A percentile compares a stretch with the other conserved stretches of the same genome.
phyloP scores from a whole-genome alignment of 2,113 vertebrate species.

The Enhydra lutris region DNA sequence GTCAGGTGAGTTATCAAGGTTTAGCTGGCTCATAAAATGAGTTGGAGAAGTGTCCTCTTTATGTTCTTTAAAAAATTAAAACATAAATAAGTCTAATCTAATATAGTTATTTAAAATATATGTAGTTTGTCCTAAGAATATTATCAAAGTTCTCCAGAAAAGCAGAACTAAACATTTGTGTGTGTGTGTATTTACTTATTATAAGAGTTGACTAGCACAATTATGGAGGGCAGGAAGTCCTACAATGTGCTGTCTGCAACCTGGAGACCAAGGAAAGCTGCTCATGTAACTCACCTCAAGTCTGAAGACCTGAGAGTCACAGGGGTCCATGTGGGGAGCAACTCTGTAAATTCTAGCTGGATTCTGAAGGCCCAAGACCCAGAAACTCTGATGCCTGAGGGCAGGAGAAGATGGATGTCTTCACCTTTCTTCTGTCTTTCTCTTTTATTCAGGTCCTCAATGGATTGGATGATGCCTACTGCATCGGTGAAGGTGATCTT shows the following conservation, averaged over 20 bases:
- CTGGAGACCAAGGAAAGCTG: not conserved
- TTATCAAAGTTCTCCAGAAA: not conserved
- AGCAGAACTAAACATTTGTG: not conserved
- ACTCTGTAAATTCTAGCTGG: not conserved
- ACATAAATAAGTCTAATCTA: not conserved
- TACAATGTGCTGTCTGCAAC: not conserved
- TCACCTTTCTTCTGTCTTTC: not conserved
- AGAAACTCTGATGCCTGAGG: not conserved
- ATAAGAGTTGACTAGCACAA: not conserved
- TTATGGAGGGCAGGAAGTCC: not conserved
- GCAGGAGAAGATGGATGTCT: not conserved
- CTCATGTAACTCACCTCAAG: not conserved
- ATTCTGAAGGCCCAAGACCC: not conserved
- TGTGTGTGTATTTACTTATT: not conserved
- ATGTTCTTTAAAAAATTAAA: not conserved
- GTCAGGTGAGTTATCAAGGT: not conserved
- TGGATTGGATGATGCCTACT: not conserved
- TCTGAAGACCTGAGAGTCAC: not conserved
- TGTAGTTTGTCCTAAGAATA: not conserved
- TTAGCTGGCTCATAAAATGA: not conserved
- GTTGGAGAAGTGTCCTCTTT: not conserved
- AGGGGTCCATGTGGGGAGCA: not conserved
- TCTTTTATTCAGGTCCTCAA: not conserved
- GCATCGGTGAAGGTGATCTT: not conserved
- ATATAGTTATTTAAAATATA: not conserved